Conservation (phyloP, 2,888 invertebrate species). For the Oligia latruncula region DNA sequence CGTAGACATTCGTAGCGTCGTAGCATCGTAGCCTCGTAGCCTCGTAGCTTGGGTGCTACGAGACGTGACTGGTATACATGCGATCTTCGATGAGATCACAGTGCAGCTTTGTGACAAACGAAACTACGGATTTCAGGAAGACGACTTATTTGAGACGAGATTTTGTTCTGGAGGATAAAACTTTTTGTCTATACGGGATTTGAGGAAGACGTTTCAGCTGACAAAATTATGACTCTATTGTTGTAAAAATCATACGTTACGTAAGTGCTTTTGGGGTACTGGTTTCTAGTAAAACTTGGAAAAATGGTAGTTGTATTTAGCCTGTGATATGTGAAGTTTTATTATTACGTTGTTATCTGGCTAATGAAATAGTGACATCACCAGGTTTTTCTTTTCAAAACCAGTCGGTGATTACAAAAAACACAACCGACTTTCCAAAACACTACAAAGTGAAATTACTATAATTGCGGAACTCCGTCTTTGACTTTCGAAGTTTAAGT, state of each 20-base stretch:
- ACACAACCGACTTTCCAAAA: neutral
- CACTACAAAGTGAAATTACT: neutral
- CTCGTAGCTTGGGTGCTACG: conserved; percentile 56
- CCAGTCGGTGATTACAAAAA: neutral
- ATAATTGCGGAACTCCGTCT: too few relatives aligned
- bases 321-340: neutral
- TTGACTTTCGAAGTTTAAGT: too few relatives aligned
- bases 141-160: conserved; percentile 43
- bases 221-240: neutral
- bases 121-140: conserved; percentile 51
- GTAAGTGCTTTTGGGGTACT: neutral
- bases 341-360: neutral
- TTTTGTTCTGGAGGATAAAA: conserved; percentile 29
- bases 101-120: conserved; percentile 60
- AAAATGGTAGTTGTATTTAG: neutral
- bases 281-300: neutral
- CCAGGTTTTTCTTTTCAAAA: neutral
- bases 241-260: neutral
- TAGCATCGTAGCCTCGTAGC: conserved; percentile 50
- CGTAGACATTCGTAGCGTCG: conserved; percentile 60
- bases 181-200: conserved; percentile 21
- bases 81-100: conserved; percentile 62
- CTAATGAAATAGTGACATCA: neutral
- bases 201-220: conserved; percentile 2
- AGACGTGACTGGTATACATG: conserved; percentile 63